phyloP scores from a whole-genome alignment of 2,888 invertebrate genomes.

The Drosophila multiciliata region DNA sequence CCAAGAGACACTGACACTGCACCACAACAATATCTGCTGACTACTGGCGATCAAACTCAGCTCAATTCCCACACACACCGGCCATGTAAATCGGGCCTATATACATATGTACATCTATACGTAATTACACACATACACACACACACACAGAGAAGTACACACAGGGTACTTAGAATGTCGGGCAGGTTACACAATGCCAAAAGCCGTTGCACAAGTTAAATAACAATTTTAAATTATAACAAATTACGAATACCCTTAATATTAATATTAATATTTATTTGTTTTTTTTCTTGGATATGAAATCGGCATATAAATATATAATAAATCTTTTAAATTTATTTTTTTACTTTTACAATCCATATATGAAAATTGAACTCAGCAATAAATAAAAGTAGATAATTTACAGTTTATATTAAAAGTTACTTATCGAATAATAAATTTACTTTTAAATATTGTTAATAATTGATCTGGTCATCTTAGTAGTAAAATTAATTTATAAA shows the following conservation, averaged over 20 bases:
- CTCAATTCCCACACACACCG: slow-evolving; percentile 75
- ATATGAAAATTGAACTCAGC: neutral
- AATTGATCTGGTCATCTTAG: neutral
- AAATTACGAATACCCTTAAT: slow-evolving; percentile 9
- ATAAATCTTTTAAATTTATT: neutral
- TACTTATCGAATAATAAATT: neutral
- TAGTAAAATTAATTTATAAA: no score
- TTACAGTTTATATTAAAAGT: neutral
- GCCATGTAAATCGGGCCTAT: slow-evolving; percentile 39
- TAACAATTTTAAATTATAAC: no score
- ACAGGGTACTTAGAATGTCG: slow-evolving; percentile 68
- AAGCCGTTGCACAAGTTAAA: slow-evolving; percentile 38
- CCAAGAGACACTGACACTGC: slow-evolving; percentile 11
- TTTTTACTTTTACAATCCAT: neutral
- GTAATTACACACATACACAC: slow-evolving; percentile 8
- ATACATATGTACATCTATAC: neutral
- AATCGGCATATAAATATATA: neutral
- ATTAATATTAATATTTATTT: neutral
- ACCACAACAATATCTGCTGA: slow-evolving; percentile 29
- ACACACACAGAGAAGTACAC: slow-evolving; percentile 1
- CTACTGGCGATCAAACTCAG: slow-evolving; percentile 64
- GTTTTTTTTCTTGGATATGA: neutral
- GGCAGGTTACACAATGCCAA: slow-evolving; percentile 73
- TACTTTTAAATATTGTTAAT: neutral
- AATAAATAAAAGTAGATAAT: neutral